Percentiles rank a stretch among this genome's conserved stretches.
Evolutionary conservation across 1,140 invertebrate genomes (phyloP).

Genomic region (Caenorhabditis tropicalis): DNA sequence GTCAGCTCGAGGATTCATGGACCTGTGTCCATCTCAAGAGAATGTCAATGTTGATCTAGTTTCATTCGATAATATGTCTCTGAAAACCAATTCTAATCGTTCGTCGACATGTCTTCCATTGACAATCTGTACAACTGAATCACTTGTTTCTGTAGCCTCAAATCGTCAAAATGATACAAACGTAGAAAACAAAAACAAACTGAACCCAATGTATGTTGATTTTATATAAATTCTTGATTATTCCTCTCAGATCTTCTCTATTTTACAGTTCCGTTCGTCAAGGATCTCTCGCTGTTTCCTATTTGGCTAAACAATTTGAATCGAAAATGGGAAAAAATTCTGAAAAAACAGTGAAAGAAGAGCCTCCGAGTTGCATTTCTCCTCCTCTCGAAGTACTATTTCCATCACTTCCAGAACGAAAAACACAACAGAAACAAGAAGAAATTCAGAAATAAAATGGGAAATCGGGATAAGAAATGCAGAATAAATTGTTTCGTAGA

Average conservation of each 20-base stretch:
- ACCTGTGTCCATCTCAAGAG: not conserved
- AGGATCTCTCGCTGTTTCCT: not conserved
- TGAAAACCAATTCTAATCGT: conserved; percentile 20
- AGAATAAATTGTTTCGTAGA: no score
- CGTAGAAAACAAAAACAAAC: not conserved
- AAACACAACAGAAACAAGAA: not conserved
- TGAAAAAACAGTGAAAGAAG: not conserved
- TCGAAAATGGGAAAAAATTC: not conserved
- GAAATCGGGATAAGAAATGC: no score
- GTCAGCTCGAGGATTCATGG: not conserved
- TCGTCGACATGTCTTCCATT: not conserved
- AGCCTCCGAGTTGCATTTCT: not conserved
- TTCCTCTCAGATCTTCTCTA: conserved; percentile 17
- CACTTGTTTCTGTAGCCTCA: not conserved
- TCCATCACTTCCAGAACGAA: not conserved
- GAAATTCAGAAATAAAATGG: no score
- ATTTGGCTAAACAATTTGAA: conserved; percentile 9
- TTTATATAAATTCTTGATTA: not conserved
- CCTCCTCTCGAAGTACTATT: not conserved
- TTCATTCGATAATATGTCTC: not conserved
- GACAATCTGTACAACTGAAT: not conserved
- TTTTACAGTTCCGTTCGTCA: conserved; percentile 21
- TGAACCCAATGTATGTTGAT: not conserved
- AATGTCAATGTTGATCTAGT: not conserved
- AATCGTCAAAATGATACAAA: not conserved